Base-by-base conservation (phyloP, 2,888 invertebrate species). In the Ptycholaimellus sp. region DNA sequence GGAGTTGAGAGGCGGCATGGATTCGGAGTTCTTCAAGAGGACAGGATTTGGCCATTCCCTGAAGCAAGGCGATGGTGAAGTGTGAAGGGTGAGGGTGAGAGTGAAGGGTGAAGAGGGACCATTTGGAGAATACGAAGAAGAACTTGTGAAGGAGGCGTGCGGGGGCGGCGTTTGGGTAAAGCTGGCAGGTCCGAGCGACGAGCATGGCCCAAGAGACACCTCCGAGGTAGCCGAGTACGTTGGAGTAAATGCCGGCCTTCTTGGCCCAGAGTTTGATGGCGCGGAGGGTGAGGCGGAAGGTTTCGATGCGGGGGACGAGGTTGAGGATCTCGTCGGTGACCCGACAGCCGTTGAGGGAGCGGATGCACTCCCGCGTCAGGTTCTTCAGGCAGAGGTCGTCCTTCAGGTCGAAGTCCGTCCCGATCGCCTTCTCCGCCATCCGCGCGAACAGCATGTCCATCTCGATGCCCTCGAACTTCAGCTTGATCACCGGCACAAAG, bases 121-220 rank as follows among this genome's bases (percentile, higher is more conserved):
- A 96, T 59, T 80, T 77, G 27, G 82, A 81, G 64, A 87, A 93
- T 11, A 99, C 85, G 37, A 90, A 70, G 67, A 99, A 99, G 69
- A 99, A 93, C 63, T 93, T 93, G 62, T 90, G 80, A 37, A 96
- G 77, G 46, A 99, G 65, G 0, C 83, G 85, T 2, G 90, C 76
- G 0, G 93, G 78, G 23, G 76, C 72, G 2, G 93, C 93, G 63
- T 87, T 85, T 3, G 96, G 96, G 66, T 96, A 96, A 27, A 96
- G 66, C 60, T 99, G 96, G 60, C 93, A 96, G 0, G 87, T 87
- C 44, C 93, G 69, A 17, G 96, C 96, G 1, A 93, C 93, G 38
- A 99, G 64, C 82, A 99, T 96, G 2, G 96, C 96, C 96, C 96
- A 96, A 0, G 90, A 85, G 9, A 96, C 90, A 42, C 96, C 96